A percentile compares a stretch with the other conserved stretches of the same genome.
Conservation (phyloP, 2,888 invertebrate species). For the Desoria tigrina region DNA sequence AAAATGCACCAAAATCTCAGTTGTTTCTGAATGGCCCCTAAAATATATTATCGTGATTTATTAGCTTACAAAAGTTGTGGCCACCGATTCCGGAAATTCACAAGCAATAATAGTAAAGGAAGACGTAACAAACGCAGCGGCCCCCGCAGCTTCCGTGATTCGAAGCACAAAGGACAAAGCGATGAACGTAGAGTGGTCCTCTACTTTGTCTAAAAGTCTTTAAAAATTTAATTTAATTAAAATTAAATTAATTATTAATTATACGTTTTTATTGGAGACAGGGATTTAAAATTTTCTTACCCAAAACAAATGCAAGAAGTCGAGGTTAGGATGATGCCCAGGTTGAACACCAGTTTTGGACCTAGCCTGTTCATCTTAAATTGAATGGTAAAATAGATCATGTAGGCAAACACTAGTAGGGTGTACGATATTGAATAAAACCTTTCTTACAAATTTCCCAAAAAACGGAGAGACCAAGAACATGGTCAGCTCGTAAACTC, state of each 20-base stretch:
- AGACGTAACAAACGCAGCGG: slow-evolving; percentile 81
- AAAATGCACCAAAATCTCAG: too few species aligned
- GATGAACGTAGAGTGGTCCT: slow-evolving; percentile 49
- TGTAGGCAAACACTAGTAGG: too few species aligned
- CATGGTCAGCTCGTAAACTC: slow-evolving; percentile 55
- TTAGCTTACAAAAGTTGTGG: slow-evolving; percentile 77
- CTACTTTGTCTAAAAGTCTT: slow-evolving; percentile 55
- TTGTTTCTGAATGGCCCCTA: too few species aligned
- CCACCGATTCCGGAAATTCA: slow-evolving; percentile 82
- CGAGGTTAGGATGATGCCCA: slow-evolving; percentile 79
- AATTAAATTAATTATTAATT: not conserved
- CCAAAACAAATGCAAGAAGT: slow-evolving; percentile 80
- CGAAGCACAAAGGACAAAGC: slow-evolving; percentile 62
- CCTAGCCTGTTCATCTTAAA: slow-evolving; percentile 66
- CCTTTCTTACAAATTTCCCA: slow-evolving; percentile 45
- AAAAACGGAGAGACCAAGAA: slow-evolving; percentile 31
- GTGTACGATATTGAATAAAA: too few species aligned
- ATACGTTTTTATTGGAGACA: not conserved
- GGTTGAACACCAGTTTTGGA: slow-evolving; percentile 77
- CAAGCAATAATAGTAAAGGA: slow-evolving; percentile 84
- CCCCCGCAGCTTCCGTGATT: slow-evolving; percentile 80
- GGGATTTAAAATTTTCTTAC: slow-evolving; percentile 57
- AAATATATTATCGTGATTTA: not conserved
- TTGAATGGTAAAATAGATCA: not conserved
- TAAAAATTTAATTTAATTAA: slow-evolving; percentile 24